Evolutionary conservation across 2,888 invertebrate genomes (phyloP), one percentile per base, ranked within the genome.

Genomic region (Cordylochernes scorpioides): DNA sequence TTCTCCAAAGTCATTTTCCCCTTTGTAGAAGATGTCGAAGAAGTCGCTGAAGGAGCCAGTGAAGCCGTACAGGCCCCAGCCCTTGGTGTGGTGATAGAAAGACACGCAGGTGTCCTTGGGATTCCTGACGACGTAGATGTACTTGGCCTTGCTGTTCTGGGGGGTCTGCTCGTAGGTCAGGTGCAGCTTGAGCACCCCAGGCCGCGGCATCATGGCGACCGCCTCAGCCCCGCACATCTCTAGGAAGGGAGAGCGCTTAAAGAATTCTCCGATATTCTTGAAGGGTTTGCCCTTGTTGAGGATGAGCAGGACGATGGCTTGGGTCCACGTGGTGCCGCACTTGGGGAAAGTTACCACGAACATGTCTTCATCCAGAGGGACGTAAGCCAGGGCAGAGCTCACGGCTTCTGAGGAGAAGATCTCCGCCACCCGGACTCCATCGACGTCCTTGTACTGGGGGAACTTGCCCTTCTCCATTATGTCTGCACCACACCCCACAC

Each of bases 61-160:
- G 17, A 31, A 35, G 3, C 30, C 24, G 15, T 30, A 31, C 13
- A 17, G 3, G 2, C 25, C 15, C 10, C 26, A 28, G 2, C 31
- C 29, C 24, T 25, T 32, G 1, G 31, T 25, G 25, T 52, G 54
- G 38, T 53, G 47, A 40, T 44, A 57, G 31, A 46, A 54, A 2
- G 55, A 55, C 5, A 57, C 52, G 5, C 46, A 46, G 8, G 47
- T 48, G 41, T 57, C 57, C 38, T 53, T 55, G 0, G 56, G 54
- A 38, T 57, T 56, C 27, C 57, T 46, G n/a, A 49, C 48, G 17
- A 57, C 45, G 38, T 55, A 57, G 21, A 57, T 48, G 24, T 39
- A 39, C 15, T 32, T 35, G 2, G 39, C 35, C n/a, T 35, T 21
- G 2, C 10, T 4, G 8, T 14, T 25, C 6, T 29, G 27, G 1